Conservation (phyloP, 2,888 invertebrate species). For the Hemicrepidius hirtus region DNA sequence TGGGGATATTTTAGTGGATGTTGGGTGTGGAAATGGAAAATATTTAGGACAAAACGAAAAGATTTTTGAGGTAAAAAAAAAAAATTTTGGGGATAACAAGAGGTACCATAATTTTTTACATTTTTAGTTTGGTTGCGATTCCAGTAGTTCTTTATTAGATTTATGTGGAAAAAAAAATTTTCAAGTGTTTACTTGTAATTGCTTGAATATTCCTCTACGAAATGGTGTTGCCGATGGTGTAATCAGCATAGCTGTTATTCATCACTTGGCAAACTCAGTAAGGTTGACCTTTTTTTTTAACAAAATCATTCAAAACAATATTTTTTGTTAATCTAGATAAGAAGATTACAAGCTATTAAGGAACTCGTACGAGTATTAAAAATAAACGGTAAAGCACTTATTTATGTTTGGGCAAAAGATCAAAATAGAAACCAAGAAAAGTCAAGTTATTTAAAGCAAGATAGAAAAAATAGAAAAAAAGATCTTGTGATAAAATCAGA, state of each 20-base stretch:
- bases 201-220: slow-evolving; percentile 83
- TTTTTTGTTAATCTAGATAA: slow-evolving; percentile 71
- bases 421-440: slow-evolving; percentile 81
- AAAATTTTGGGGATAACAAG: slow-evolving; percentile 77
- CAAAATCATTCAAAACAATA: too few species aligned
- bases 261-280: slow-evolving; percentile 91
- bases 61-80: slow-evolving; percentile 78
- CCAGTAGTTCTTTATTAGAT: slow-evolving; percentile 79
- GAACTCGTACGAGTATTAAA: slow-evolving; percentile 86
- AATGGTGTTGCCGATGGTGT: slow-evolving; percentile 84
- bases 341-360: slow-evolving; percentile 83
- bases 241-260: slow-evolving; percentile 97
- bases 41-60: slow-evolving; percentile 82
- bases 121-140: slow-evolving; percentile 87
- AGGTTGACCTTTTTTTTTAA: slow-evolving; percentile 48
- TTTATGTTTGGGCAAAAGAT: slow-evolving; percentile 98
- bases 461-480: slow-evolving; percentile 72
- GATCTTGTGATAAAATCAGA: slow-evolving; percentile 60
- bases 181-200: slow-evolving; percentile 85
- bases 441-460: slow-evolving; percentile 82
- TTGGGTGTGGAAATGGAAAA: slow-evolving; percentile 99
- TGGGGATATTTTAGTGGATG: slow-evolving; percentile 88
- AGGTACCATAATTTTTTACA: slow-evolving; percentile 17
- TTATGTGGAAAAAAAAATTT: slow-evolving; percentile 79
- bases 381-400: slow-evolving; percentile 84